Evolutionary conservation across 1,140 invertebrate species (phyloP).

Genomic region (Propsilocerus akamusi): DNA sequence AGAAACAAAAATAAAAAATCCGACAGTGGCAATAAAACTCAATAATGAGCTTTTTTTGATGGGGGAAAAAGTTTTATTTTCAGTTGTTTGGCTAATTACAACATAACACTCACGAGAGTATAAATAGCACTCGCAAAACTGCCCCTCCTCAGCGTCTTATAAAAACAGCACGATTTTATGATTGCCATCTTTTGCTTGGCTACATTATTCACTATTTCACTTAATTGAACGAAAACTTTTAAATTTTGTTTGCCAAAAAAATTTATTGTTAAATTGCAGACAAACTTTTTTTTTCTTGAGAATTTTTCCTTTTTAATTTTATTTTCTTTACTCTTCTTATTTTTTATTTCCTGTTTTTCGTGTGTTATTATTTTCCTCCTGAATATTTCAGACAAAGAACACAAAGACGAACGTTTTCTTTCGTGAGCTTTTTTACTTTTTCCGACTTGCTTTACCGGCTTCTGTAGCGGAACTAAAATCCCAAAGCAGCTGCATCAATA

Average conservation of each 20-base stretch:
- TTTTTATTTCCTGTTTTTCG: not conserved
- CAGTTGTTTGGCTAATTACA: too few species aligned
- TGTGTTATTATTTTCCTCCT: not conserved
- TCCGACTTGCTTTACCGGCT: not conserved
- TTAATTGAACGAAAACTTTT: not conserved
- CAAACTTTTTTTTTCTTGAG: not conserved
- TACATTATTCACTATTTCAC: not conserved
- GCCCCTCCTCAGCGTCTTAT: slow-evolving; percentile 53
- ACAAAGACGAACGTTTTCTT: not conserved
- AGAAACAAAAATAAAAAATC: too few species aligned
- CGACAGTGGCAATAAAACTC: too few species aligned
- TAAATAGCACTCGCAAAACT: slow-evolving; percentile 59
- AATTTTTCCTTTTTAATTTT: not conserved
- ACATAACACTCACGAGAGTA: slow-evolving; percentile 41
- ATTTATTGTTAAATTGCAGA: not conserved
- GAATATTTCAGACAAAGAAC: slow-evolving; percentile 1
- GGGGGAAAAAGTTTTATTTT: too few species aligned
- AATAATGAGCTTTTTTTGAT: too few species aligned
- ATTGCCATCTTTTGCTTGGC: slow-evolving; percentile 38
- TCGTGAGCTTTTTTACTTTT: not conserved
- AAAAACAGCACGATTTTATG: slow-evolving; percentile 64
- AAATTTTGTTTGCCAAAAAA: not conserved
- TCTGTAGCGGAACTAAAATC: not conserved
- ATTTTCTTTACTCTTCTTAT: not conserved
- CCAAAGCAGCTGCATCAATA: too few species aligned